phyloP scores from a whole-genome alignment of 2,888 invertebrate species.

The Latrodectus hesperus region DNA sequence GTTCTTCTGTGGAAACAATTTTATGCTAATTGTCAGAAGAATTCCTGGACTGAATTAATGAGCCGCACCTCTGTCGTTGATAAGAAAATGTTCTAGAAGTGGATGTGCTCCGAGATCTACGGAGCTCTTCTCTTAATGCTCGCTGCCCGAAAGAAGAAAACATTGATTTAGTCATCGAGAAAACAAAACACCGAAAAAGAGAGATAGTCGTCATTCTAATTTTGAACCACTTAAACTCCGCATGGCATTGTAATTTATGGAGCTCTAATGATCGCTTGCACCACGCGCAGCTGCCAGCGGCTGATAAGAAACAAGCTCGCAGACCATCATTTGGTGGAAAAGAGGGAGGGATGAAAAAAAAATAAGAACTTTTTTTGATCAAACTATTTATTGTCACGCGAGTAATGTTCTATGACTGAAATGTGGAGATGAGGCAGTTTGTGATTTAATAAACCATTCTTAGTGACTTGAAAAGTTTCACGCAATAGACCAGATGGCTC shows the following conservation, averaged over 20 bases:
- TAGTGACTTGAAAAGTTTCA: background rate
- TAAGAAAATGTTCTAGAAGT: background rate
- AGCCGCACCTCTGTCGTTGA: constrained; percentile 43
- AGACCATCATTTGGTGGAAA: background rate
- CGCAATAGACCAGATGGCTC: background rate
- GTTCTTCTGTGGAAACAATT: constrained; percentile 17
- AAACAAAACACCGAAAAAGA: constrained; percentile 35
- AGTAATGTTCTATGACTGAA: background rate
- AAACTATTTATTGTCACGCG: background rate
- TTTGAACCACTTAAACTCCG: constrained; percentile 18
- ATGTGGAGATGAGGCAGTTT: background rate
- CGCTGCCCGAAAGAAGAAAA: background rate
- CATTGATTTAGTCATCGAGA: constrained; percentile 59
- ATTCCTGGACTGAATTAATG: constrained; percentile 65
- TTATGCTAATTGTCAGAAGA: constrained; percentile 62
- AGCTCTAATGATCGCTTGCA: constrained; percentile 34
- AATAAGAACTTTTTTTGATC: background rate
- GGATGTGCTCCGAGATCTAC: background rate
- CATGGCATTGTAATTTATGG: constrained; percentile 48
- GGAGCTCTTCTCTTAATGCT: too few relatives aligned
- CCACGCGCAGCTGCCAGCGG: constrained; percentile 6
- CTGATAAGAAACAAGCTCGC: constrained; percentile 21
- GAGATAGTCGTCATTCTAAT: constrained; percentile 9
- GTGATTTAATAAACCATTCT: background rate
- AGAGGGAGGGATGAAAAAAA: background rate